These are phyloP conservation scores for Brevimyrus niger DNA, from an alignment of 2,113 vertebrate genomes.

Conservation along the genomic window DNA sequence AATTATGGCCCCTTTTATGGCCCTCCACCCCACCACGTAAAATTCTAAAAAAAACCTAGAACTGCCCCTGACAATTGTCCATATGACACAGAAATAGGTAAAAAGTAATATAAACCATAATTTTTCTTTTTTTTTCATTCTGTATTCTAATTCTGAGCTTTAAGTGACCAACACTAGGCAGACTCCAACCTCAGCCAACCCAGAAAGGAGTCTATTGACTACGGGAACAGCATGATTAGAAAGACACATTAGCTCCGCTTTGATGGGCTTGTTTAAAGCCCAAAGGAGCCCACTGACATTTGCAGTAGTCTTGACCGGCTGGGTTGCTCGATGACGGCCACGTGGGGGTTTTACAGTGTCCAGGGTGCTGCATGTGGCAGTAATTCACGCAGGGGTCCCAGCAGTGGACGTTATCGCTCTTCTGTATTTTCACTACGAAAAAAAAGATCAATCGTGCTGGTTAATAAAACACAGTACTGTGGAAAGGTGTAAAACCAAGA, in stretches of 20 bases:
- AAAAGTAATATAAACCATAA: neutral
- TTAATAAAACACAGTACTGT: neutral
- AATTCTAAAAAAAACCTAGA: neutral
- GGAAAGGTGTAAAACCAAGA: neutral
- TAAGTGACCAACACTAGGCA: neutral
- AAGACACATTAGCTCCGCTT: neutral
- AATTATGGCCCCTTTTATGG: neutral
- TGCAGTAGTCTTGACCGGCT: conserved; percentile 68
- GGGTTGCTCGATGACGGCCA: conserved; percentile 59
- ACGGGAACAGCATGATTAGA: neutral
- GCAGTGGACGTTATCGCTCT: conserved; percentile 70
- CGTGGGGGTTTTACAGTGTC: conserved; percentile 68
- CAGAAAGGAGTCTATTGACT: neutral
- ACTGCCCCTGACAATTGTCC: neutral
- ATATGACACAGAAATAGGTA: neutral
- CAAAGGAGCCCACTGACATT: conserved; percentile 56
- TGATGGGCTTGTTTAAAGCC: neutral
- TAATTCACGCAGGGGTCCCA: conserved; percentile 76
- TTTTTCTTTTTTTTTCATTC: neutral
- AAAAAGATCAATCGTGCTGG: neutral
- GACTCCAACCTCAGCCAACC: neutral
- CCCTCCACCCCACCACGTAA: neutral
- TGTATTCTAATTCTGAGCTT: neutral
- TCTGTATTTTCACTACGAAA: conserved; percentile 71
- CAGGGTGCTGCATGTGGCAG: conserved; percentile 68